Percentiles rank a stretch among this genome's conserved stretches.
Conservation (phyloP, 1,140 invertebrate species). For the Paracyclopina nana region DNA sequence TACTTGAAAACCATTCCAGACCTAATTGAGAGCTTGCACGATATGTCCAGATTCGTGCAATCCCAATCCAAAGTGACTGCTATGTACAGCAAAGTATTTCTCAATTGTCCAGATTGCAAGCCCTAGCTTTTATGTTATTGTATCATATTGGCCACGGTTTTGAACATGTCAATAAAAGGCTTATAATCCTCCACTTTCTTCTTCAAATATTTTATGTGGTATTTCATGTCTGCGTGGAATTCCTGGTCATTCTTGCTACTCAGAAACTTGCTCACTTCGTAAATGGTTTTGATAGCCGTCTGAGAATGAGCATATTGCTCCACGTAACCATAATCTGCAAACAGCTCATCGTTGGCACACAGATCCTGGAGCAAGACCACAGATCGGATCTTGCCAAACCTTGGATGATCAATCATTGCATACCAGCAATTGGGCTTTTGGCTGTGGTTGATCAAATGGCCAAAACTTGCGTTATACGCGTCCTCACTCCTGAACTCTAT, state of each 20-base stretch:
- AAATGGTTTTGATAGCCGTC: constrained; percentile 2
- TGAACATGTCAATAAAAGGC: constrained; percentile 2
- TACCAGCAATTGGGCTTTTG: constrained; percentile 1
- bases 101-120: not conserved
- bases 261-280: constrained; percentile 4
- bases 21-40: not conserved
- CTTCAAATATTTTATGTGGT: constrained; percentile 12
- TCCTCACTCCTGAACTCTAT: not conserved
- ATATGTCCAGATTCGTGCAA: not conserved
- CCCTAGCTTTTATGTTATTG: too few species aligned
- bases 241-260: not conserved
- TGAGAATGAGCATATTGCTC: not conserved
- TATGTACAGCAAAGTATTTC: not conserved
- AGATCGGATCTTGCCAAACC: constrained; percentile 9
- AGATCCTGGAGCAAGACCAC: not conserved
- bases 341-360: constrained; percentile 1
- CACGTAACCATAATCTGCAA: constrained; percentile 6
- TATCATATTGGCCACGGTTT: not conserved
- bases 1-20: not conserved
- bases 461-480: constrained; percentile 4
- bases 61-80: not conserved
- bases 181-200: constrained; percentile 5
- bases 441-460: constrained; percentile 11
- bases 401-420: constrained; percentile 10
- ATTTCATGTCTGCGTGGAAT: constrained; percentile 1